Evolutionary conservation across 2,797 vertebrate species (phyloP).

Genomic region (Netta rufina): DNA sequence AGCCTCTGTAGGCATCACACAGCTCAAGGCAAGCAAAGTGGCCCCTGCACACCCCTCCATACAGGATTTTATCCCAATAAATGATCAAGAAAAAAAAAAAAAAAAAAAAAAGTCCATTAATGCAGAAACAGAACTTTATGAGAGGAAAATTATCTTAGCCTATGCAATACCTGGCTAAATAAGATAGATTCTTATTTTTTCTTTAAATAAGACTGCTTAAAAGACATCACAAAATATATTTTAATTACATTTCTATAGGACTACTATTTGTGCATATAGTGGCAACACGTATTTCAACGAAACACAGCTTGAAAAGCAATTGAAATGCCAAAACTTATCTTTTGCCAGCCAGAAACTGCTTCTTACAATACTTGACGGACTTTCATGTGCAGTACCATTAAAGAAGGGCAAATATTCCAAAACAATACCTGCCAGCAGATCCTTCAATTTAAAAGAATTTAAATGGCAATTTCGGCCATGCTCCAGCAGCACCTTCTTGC

Average conservation of each 20-base stretch:
- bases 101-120: not conserved
- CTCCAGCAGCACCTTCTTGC: not conserved
- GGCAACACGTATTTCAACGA: not conserved
- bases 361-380: not conserved
- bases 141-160: not conserved
- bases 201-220: not conserved
- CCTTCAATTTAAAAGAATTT: slow-evolving; percentile 27
- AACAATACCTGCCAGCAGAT: not conserved
- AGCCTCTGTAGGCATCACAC: not conserved
- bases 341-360: not conserved
- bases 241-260: not conserved
- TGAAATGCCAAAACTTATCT: not conserved
- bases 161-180: not conserved
- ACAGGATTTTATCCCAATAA: not conserved
- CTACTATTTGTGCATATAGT: not conserved
- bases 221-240: not conserved
- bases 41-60: not conserved
- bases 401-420: not conserved
- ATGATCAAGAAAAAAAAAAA: not conserved
- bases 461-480: not conserved
- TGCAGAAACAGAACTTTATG: not conserved
- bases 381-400: not conserved
- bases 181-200: not conserved
- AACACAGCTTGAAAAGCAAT: not conserved
- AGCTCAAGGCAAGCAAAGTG: not conserved